These are phyloP conservation scores for Drosophila maculinotata DNA, from an alignment of 2,888 invertebrate species.

Conservation along the genomic window DNA sequence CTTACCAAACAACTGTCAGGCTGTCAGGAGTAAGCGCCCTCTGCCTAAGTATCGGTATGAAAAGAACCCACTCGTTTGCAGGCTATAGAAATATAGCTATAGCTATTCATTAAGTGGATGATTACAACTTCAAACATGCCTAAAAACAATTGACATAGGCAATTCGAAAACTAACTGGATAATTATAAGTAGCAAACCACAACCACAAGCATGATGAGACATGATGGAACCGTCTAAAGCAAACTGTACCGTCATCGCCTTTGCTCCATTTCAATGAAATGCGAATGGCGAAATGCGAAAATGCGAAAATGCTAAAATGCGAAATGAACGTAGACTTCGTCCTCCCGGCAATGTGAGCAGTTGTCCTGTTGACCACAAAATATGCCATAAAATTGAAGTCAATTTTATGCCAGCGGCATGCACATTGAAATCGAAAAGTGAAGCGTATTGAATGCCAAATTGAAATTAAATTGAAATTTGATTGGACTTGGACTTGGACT, in stretches of 20 bases:
- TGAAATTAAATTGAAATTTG: slow-evolving; percentile 71
- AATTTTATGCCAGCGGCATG: slow-evolving; percentile 45
- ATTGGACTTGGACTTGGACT: slow-evolving; percentile 51
- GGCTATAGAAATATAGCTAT: slow-evolving; percentile 3
- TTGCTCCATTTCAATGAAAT: neutral
- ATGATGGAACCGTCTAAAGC: neutral
- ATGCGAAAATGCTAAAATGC: no score
- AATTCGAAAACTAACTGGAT: slow-evolving; percentile 31
- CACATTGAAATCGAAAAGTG: slow-evolving; percentile 64
- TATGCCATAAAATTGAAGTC: slow-evolving; percentile 59
- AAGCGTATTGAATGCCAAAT: slow-evolving; percentile 68
- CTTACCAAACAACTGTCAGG: neutral
- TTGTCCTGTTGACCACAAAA: slow-evolving; percentile 71
- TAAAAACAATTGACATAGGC: slow-evolving; percentile 44
- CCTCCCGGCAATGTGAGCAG: slow-evolving; percentile 17
- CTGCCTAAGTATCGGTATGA: neutral
- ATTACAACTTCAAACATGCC: slow-evolving; percentile 31
- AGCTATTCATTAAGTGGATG: slow-evolving; percentile 25
- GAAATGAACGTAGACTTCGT: neutral
- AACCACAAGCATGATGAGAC: slow-evolving; percentile 31
- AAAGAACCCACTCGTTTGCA: slow-evolving; percentile 27
- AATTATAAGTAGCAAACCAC: slow-evolving; percentile 41
- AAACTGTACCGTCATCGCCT: slow-evolving; percentile 17
- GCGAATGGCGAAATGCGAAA: no score
- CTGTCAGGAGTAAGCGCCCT: neutral